phyloP scores from a whole-genome alignment of 2,888 invertebrate genomes.

The Ischnus inquisitorius region DNA sequence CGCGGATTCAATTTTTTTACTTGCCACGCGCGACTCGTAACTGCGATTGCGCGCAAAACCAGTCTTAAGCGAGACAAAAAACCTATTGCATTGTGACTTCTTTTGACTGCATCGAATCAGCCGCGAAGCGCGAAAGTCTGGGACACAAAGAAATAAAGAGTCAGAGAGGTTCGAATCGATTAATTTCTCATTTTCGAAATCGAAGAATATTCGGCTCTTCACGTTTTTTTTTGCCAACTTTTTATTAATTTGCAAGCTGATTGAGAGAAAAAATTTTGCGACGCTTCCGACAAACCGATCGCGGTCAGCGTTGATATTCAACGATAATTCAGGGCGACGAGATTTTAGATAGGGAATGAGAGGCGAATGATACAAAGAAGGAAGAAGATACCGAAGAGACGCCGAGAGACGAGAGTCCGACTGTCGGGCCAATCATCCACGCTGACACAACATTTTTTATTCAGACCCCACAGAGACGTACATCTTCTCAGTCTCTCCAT shows the following conservation, averaged over 20 bases:
- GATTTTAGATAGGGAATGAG: slow-evolving; percentile 22
- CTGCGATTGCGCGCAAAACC: not conserved
- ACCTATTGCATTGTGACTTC: not conserved
- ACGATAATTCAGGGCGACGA: slow-evolving; percentile 45
- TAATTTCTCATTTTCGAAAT: not conserved
- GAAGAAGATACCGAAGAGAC: slow-evolving; percentile 32
- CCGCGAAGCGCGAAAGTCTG: slow-evolving; percentile 7
- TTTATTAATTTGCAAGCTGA: slow-evolving; percentile 3
- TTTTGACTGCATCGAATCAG: not conserved
- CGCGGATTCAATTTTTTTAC: slow-evolving; percentile 26
- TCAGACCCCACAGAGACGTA: slow-evolving; percentile 55
- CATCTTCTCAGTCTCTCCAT: slow-evolving; percentile 15
- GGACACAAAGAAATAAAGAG: not conserved
- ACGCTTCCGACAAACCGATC: slow-evolving; percentile 51
- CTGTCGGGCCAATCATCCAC: slow-evolving; percentile 69
- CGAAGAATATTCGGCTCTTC: not conserved
- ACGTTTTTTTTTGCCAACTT: slow-evolving; percentile 7
- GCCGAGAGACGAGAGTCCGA: slow-evolving; percentile 45
- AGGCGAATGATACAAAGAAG: slow-evolving; percentile 25
- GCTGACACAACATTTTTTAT: slow-evolving; percentile 74
- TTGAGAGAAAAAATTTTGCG: slow-evolving; percentile 34
- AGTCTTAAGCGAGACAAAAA: not conserved
- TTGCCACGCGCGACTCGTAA: not conserved
- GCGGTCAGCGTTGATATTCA: slow-evolving; percentile 49
- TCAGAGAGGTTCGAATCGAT: not conserved